These are phyloP conservation scores for Callosobruchus maculatus DNA, from an alignment of 2,888 invertebrate genomes.

Conservation along the genomic window DNA sequence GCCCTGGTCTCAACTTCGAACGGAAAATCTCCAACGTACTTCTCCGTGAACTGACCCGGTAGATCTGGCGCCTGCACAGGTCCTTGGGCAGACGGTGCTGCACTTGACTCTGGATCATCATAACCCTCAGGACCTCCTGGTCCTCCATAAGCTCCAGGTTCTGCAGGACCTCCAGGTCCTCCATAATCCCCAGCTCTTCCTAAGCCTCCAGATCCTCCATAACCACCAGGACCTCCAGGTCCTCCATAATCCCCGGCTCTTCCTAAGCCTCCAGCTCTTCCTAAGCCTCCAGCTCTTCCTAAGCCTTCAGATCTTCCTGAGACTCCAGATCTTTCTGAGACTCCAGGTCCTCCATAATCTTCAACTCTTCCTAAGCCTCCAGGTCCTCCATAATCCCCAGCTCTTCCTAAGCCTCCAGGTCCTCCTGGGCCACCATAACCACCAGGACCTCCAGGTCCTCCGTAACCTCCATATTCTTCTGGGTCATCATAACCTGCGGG, in stretches of 20 bases:
- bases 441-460: background rate
- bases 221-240: background rate
- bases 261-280: no score
- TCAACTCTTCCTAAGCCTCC: no score
- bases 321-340: no score
- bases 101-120: no score
- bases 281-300: no score
- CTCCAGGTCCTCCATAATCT: no score
- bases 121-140: background rate
- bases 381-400: no score
- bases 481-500: no score
- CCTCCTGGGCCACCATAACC: background rate
- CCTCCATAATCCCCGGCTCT: background rate
- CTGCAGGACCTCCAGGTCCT: background rate
- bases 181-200: no score
- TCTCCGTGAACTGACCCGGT: conserved; percentile 10
- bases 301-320: no score
- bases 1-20: conserved; percentile 29
- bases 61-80: background rate
- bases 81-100: background rate
- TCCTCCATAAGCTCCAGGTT: background rate
- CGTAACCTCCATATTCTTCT: no score
- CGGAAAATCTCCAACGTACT: conserved; percentile 22
- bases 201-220: background rate
- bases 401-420: background rate